phyloP scores from a whole-genome alignment of 2,113 vertebrate species.

The Brienomyrus brachyistius region DNA sequence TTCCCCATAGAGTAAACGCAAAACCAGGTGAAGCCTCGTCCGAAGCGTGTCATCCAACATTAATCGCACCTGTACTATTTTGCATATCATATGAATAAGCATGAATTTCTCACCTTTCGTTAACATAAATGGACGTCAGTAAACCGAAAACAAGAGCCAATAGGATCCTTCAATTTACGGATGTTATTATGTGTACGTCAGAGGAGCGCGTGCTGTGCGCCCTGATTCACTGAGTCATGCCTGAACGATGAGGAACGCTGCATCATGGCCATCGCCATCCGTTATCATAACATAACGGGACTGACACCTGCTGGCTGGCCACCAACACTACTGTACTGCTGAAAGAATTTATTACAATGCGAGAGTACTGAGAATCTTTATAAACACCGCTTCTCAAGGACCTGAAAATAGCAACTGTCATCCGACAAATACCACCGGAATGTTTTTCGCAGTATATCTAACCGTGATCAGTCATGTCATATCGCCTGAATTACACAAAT shows the following conservation, averaged over 20 bases:
- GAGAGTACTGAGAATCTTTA: background rate
- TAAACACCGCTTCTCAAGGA: background rate
- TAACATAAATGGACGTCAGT: background rate
- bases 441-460: background rate
- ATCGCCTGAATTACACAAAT: background rate
- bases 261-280: background rate
- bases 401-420: background rate
- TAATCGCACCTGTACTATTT: background rate
- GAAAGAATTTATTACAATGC: background rate
- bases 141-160: background rate
- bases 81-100: background rate
- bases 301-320: constrained; percentile 5
- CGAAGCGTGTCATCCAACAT: background rate
- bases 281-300: background rate
- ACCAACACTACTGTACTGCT: background rate
- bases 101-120: background rate
- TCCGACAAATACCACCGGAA: background rate
- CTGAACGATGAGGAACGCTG: background rate
- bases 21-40: background rate
- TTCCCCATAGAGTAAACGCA: background rate
- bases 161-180: background rate
- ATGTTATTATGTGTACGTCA: background rate
- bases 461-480: background rate
- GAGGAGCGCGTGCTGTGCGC: background rate
- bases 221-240: background rate